Percentiles rank a stretch among this genome's conserved stretches.
Evolutionary conservation across 2,113 vertebrate genomes (phyloP).

Genomic region (Cyanoderma ruficeps): DNA sequence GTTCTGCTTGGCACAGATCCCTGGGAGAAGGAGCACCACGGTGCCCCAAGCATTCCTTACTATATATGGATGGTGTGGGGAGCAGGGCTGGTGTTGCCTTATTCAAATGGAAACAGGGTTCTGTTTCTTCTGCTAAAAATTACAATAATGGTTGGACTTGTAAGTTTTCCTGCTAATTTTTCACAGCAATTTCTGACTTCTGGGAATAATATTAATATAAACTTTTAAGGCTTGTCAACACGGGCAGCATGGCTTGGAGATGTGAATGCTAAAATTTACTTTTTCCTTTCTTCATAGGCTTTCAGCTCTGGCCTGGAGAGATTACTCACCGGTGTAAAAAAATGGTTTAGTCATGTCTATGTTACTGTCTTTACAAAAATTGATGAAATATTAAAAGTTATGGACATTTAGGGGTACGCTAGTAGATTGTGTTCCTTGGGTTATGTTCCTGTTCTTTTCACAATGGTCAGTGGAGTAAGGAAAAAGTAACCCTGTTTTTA

Average conservation of each 20-base stretch:
- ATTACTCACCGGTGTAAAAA: neutral
- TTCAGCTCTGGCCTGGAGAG: neutral
- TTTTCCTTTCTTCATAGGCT: neutral
- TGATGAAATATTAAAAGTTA: neutral
- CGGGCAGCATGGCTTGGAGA: neutral
- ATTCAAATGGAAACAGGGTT: neutral
- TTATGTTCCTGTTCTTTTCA: neutral
- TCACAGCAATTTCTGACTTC: neutral
- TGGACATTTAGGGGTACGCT: neutral
- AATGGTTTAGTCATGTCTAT: neutral
- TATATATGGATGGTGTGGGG: slow-evolving; percentile 31
- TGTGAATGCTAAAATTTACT: accelerated
- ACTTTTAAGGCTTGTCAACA: neutral
- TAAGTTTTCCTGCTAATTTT: neutral
- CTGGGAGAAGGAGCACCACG: neutral
- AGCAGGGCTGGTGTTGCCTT: neutral
- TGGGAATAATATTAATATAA: neutral
- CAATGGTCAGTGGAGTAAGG: neutral
- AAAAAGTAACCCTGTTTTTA: neutral
- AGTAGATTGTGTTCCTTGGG: neutral
- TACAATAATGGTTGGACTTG: neutral
- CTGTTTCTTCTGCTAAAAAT: neutral
- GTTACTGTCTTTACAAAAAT: neutral
- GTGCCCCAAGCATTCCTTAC: slow-evolving; percentile 39
- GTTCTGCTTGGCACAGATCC: neutral